Conservation (phyloP, 2,797 vertebrate species). For the Gallinago solitaria region DNA sequence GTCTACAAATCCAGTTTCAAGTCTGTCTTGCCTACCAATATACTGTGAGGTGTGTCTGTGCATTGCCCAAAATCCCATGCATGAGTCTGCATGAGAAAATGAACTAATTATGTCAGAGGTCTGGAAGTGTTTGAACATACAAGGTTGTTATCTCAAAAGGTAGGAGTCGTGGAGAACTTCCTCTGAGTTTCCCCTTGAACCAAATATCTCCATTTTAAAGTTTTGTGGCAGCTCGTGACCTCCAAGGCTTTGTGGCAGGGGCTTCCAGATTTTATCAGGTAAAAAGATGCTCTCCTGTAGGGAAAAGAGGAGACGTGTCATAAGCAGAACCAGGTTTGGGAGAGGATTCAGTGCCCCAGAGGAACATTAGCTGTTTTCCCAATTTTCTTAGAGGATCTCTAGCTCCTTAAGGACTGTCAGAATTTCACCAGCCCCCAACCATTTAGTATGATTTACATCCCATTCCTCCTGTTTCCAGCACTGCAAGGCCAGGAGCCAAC, state of each 20-base stretch:
- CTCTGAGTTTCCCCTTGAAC: background rate
- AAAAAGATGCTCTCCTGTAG: background rate
- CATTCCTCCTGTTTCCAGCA: background rate
- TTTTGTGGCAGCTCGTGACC: background rate
- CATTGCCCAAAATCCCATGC: background rate
- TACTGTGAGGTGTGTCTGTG: background rate
- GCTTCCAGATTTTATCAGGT: background rate
- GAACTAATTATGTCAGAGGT: background rate
- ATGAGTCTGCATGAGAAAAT: background rate
- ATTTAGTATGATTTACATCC: background rate
- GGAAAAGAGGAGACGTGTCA: background rate
- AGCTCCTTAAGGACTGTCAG: background rate
- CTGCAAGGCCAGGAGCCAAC: background rate
- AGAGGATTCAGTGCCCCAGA: background rate
- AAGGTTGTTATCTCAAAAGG: background rate
- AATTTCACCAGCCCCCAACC: background rate
- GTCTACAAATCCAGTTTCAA: background rate
- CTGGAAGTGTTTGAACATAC: background rate
- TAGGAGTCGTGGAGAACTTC: background rate
- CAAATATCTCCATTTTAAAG: background rate
- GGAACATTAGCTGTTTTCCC: background rate
- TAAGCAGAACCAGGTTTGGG: background rate
- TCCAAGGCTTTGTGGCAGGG: background rate
- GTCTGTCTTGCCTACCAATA: background rate
- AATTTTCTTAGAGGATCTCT: background rate